phyloP scores from a whole-genome alignment of 35 echinoderm and acorn worm species.

The Nesometra sesokonis region DNA sequence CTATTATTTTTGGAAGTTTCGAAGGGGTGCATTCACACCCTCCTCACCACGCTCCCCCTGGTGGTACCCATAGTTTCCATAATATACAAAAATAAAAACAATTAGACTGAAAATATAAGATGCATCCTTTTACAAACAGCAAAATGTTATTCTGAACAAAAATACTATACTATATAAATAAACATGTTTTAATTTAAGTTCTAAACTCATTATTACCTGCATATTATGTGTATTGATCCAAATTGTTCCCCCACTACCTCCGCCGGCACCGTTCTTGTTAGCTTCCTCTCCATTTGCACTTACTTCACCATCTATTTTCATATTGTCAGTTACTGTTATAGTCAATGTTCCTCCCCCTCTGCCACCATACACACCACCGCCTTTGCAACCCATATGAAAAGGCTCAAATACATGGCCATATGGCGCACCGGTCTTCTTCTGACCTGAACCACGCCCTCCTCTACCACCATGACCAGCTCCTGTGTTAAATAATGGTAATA shows the following conservation, averaged over 20 bases:
- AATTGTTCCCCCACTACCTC: constrained; percentile 76
- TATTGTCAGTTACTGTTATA: constrained; percentile 25
- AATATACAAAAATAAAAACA: too few species aligned
- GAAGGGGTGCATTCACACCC: too few species aligned
- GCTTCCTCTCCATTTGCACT: constrained; percentile 56
- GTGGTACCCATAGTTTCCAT: too few species aligned
- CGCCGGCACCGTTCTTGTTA: constrained; percentile 27
- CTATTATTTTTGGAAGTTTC: too few species aligned
- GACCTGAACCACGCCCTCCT: constrained; percentile 47
- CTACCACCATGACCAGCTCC: constrained; percentile 84
- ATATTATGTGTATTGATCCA: constrained; percentile 53
- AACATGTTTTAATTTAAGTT: background rate
- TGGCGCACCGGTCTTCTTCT: constrained; percentile 47
- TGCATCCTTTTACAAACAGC: too few species aligned
- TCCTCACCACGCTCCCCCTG: too few species aligned
- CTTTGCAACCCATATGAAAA: constrained; percentile 42
- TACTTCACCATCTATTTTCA: constrained; percentile 80
- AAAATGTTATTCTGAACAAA: background rate
- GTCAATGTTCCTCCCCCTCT: constrained; percentile 48
- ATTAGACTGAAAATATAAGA: too few species aligned
- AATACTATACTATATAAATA: background rate
- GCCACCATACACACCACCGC: constrained; percentile 48
- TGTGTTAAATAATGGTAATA: background rate
- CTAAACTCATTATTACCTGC: constrained; percentile 34
- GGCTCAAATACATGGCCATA: constrained; percentile 68